Evolutionary conservation across 2,888 invertebrate genomes (phyloP), one percentile per base, ranked within the genome.

Genomic region (Resseliella maxima): DNA sequence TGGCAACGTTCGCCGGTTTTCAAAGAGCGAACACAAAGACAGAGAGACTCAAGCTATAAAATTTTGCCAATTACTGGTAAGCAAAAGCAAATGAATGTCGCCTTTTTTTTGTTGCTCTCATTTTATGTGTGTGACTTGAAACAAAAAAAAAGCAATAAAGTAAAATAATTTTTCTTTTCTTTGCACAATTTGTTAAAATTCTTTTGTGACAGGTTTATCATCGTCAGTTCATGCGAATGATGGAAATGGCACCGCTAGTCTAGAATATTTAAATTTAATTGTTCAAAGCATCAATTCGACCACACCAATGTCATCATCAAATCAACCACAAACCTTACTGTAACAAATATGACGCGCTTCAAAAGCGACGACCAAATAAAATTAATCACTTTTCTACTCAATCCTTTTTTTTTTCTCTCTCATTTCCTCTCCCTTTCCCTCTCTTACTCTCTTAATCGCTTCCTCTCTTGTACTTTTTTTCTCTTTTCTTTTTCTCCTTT

Each of bases 241-340:
- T 72, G 72, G 72, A 72, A 72, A 72, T 15, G 72, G 72, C 72
- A 72, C 72, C 31, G 93, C 93, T 31, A 94, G 94, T 88, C 90
- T 95, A 87, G 94, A 95, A 90, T 94, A 94, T 88, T 92, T 95
- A 36, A 94, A 94, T 88, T 91, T 94, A 86, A 95, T 95, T 88
- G 95, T 95, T 38, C 94, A 95, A 90, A 94, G 94, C 90, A 94
- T 95, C 87, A 93, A 92, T 85, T 59, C 86, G 86, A 86, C 85
- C 27, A 86, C 86, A 8, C 87, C 86, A 85, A 64, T 72, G 72
- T 72, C 72, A 72, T 72, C 72, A 31, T 31, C 87, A 72, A 86
- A 87, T 86, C 21, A 87, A 31, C 38, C 87, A 18, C 24, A 85
- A 85, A 21, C 83, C 0, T 15, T 72, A 18, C 31, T 72, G 31